Evolutionary conservation across 2,113 vertebrate species (phyloP), one percentile per base, ranked within the genome.

Genomic region (Tursiops truncatus): DNA sequence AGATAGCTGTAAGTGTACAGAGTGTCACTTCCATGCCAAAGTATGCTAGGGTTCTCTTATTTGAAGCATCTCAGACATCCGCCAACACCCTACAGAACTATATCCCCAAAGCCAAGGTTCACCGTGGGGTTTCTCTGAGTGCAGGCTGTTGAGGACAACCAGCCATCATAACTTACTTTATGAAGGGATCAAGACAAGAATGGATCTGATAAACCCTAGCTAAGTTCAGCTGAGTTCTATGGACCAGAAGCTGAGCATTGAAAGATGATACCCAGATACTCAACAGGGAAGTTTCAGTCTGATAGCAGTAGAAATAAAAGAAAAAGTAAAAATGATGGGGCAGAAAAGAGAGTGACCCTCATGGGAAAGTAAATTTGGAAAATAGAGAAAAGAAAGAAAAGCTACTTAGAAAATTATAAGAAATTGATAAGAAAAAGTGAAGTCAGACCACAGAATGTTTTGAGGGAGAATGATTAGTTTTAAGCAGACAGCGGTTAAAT

Each of bases 381-480:
- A 25, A 62, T 18, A 82, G 87, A 84, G 23, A 73, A 63, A 47
- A 47, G 31, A 12, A 33, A 47, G 70, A 56, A 67, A 36, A 74
- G 12, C 62, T 53, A 65, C 67, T 33, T 26, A 82, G 53, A 89
- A 44, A 63, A 53, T 67, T 41, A 4, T 10, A 21, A 62, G 25
- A 71, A 18, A 11, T 83, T 65, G 3, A 11, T 20, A 18, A 85
- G 71, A 70, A 94, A 80, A 70, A 50, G 36, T 77, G 18, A 71
- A 81, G 76, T 81, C 84, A 89, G 41, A 6, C 56, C 65, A 89
- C 65, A 81, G 56, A 62, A 36, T 83, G 20, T 81, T 71, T 71
- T 81, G 33, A 71, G 58, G 74, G 41, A 81, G 74, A 94, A 60
- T 89, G 41, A 33, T 41, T 71, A 94, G 74, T 88, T 93, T 94